Percentiles rank a stretch among this genome's conserved stretches.
These are phyloP conservation scores for Dascillus cervinus DNA, from an alignment of 2,888 invertebrate genomes.

Conservation along the genomic window DNA sequence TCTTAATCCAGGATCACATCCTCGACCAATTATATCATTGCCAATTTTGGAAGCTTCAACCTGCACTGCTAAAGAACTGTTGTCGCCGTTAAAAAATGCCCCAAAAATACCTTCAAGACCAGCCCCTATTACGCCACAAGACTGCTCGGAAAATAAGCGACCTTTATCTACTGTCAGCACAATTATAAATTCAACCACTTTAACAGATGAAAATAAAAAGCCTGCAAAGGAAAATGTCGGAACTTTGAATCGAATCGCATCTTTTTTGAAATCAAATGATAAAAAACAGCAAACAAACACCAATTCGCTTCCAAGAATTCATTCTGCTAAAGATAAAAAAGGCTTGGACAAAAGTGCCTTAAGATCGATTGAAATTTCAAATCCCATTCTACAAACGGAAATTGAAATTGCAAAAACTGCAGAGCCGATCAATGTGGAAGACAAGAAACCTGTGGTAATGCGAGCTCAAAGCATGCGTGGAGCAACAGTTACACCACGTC, in stretches of 20 bases:
- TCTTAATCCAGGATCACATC: conserved; percentile 52
- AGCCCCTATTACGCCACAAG: conserved; percentile 49
- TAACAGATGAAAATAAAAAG: conserved; percentile 42
- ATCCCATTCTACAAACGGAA: conserved; percentile 68
- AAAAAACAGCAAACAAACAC: conserved; percentile 40
- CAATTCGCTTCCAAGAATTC: conserved; percentile 53
- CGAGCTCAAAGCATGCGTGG: conserved; percentile 79
- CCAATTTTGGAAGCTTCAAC: conserved; percentile 78
- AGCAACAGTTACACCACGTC: conserved; percentile 38
- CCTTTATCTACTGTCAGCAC: conserved; percentile 46
- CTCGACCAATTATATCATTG: conserved; percentile 71
- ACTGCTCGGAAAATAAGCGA: conserved; percentile 39
- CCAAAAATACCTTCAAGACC: conserved; percentile 53
- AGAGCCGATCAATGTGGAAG: conserved; percentile 53
- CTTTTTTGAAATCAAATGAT: conserved; percentile 61
- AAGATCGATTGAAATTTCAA: conserved; percentile 72
- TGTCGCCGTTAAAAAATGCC: conserved; percentile 54
- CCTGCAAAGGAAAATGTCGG: conserved; percentile 51
- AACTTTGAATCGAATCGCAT: conserved; percentile 63
- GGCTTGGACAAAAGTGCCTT: conserved; percentile 60
- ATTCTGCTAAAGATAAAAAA: conserved; percentile 52
- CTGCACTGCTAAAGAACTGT: conserved; percentile 66
- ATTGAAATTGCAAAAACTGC: conserved; percentile 54
- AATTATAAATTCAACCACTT: conserved; percentile 31
- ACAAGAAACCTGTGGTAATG: conserved; percentile 56